Evolutionary conservation across 2,888 invertebrate species (phyloP), one percentile per base, ranked within the genome.

Genomic region (Torymus aiolomorphi): DNA sequence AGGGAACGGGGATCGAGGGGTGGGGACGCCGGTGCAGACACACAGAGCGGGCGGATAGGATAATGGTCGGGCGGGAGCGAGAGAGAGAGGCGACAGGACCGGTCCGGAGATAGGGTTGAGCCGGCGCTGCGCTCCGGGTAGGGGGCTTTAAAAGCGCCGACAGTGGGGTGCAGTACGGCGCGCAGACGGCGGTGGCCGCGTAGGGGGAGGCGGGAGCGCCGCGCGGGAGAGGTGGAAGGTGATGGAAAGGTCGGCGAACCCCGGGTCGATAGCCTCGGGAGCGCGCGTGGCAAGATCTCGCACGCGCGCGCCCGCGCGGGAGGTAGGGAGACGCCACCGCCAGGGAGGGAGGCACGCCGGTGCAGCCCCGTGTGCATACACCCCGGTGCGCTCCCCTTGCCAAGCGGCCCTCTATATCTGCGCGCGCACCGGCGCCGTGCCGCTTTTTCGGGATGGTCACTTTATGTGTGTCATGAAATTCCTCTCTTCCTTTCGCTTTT

Each of bases 211-310:
- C 84, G 88, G 20, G 20, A 89, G 86, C 89, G 83, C 86, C 69
- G 87, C 8, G 42, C 42, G 8, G 42, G 42, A 8, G 42, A 70
- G 65, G 78, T 62, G 71, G 73, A 70, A 63, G 75, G 73, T 51
- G 81, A 67, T 67, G 74, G 70, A 63, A 66, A 76, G 81, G 81
- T 81, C 81, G 87, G 83, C 84, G 88, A 89, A 86, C 89, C 84
- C 86, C 69, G 87, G 89, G 88, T 89, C 89, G 89, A 89, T 89
- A 89, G 83, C 89, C 88, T 84, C 84, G 81, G 84, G 65, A 69
- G 67, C 81, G 76, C 52, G 81, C 65, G 76, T 14, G 63, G 42
- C 54, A 42, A 42, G 42, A 42, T 42, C 42, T 42, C 42, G 4
- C 31, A 5, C 31, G 5, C 31, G 31, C 31, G 31, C 42, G 42